These are phyloP conservation scores for Xiphorhynchus erythropygius DNA, from an alignment of 2,797 vertebrate genomes.

Conservation along the genomic window DNA sequence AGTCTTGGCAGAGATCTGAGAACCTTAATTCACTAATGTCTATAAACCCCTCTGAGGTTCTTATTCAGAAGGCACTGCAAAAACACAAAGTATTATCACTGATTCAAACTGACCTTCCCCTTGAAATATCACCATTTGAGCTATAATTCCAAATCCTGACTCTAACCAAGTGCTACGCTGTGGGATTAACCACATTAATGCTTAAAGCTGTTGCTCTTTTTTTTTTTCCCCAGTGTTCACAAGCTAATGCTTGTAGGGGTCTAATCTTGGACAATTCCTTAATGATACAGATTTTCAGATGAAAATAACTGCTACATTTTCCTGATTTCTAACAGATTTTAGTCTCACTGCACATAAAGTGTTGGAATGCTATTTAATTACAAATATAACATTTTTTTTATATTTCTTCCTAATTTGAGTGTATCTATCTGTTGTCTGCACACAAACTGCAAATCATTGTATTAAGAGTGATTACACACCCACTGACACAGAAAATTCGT, in stretches of 20 bases:
- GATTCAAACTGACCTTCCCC: constrained; percentile 74
- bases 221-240: constrained; percentile 22
- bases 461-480: constrained; percentile 68
- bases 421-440: constrained; percentile 45
- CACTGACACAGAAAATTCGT: constrained; percentile 68
- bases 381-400: neutral
- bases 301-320: constrained; percentile 58
- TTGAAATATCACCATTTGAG: constrained; percentile 75
- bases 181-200: constrained; percentile 76
- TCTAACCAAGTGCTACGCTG: constrained; percentile 71
- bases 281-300: constrained; percentile 69
- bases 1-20: constrained; percentile 53
- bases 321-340: constrained; percentile 26
- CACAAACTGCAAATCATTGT: constrained; percentile 65
- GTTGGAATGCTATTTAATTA: constrained; percentile 41
- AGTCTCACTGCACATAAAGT: neutral
- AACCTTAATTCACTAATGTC: constrained; percentile 65
- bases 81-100: constrained; percentile 63
- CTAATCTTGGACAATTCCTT: constrained; percentile 74
- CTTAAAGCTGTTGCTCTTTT: constrained; percentile 74
- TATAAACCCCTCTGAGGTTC: constrained; percentile 60
- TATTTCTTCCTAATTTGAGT: constrained; percentile 10
- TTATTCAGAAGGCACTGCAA: constrained; percentile 43
- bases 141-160: constrained; percentile 74
- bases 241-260: constrained; percentile 64